phyloP scores from a whole-genome alignment of 2,888 invertebrate genomes.

The Digitonthophagus gazella region DNA sequence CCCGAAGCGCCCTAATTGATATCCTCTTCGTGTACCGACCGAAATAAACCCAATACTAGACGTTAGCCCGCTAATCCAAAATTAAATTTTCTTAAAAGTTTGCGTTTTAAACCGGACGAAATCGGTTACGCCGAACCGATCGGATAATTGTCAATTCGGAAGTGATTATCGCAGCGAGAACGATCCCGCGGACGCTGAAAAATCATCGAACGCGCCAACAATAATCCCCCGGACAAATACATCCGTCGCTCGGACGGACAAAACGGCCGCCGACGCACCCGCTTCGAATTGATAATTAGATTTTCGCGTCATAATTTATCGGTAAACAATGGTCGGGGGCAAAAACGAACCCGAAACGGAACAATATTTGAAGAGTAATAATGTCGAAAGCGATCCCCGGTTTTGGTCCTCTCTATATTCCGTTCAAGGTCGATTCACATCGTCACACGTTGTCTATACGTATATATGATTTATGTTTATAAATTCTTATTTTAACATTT shows the following conservation, averaged over 20 bases:
- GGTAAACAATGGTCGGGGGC: constrained; percentile 26
- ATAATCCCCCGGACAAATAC: constrained; percentile 11
- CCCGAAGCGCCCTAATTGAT: constrained; percentile 51
- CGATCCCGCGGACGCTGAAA: background rate
- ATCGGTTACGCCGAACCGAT: background rate
- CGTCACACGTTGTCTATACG: background rate
- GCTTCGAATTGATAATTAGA: constrained; percentile 23
- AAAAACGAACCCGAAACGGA: constrained; percentile 27
- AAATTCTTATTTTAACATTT: too few relatives aligned
- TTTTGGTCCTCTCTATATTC: constrained; percentile 20
- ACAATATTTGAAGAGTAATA: constrained; percentile 31
- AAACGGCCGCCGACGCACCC: background rate
- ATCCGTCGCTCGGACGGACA: constrained; percentile 1
- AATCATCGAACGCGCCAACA: constrained; percentile 7
- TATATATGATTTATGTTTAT: too few relatives aligned
- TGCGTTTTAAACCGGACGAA: too few relatives aligned
- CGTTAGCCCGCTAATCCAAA: too few relatives aligned
- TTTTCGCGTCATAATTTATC: constrained; percentile 26
- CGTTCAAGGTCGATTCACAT: background rate
- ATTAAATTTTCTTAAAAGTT: too few relatives aligned
- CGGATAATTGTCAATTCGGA: constrained; percentile 2
- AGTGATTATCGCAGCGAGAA: background rate
- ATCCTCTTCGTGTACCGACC: constrained; percentile 46
- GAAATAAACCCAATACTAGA: constrained; percentile 51
- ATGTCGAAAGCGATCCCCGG: constrained; percentile 29